phyloP scores from a whole-genome alignment of 2,113 vertebrate genomes.

The Pyrgilauda ruficollis region DNA sequence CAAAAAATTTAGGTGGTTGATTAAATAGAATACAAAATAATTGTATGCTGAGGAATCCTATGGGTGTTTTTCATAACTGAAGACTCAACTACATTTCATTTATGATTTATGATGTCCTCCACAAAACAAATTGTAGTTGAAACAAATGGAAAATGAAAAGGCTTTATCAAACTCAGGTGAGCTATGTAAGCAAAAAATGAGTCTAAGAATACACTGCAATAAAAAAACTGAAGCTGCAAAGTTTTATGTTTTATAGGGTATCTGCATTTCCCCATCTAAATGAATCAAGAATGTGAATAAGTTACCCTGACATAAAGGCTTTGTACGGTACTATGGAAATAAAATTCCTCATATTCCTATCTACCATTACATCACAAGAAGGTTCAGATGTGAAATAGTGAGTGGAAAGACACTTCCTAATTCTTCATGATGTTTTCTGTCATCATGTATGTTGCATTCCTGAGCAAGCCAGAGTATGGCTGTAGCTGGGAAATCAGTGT shows the following conservation, averaged over 20 bases:
- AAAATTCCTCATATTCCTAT: not conserved
- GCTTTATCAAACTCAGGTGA: not conserved
- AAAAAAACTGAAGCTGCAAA: not conserved
- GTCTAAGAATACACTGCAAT: not conserved
- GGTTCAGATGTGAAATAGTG: not conserved
- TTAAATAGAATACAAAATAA: not conserved
- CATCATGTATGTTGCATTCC: not conserved
- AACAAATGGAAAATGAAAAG: not conserved
- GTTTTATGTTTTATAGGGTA: not conserved
- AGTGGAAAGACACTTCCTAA: not conserved
- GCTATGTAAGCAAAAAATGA: not conserved
- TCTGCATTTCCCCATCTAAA: not conserved
- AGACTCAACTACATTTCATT: not conserved
- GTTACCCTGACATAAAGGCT: not conserved
- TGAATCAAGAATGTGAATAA: not conserved
- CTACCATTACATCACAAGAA: not conserved
- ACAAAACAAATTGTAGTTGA: not conserved
- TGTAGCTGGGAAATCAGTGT: not conserved
- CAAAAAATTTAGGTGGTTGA: not conserved
- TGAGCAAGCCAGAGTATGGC: not conserved
- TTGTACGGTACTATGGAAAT: not conserved
- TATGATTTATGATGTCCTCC: not conserved
- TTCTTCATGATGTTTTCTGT: not conserved
- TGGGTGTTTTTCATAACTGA: not conserved
- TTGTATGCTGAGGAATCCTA: not conserved